Evolutionary conservation across 1,140 invertebrate genomes (phyloP), one percentile per base, ranked within the genome.

Genomic region (Musca vetustissima): DNA sequence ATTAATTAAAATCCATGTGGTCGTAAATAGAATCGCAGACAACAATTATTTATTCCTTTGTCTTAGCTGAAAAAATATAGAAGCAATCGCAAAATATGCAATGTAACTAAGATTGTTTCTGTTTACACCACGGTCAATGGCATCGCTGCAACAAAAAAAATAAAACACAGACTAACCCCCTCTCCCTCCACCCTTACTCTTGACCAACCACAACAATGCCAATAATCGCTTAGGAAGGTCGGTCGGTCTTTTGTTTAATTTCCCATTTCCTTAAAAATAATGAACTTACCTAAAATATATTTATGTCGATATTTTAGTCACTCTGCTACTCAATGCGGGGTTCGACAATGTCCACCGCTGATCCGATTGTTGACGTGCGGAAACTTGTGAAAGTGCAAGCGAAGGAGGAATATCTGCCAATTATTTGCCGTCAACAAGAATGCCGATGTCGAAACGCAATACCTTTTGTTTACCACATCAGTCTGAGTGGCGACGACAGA

Each of bases 211-310:
- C 25, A 61, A 24, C n/a, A 17, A 21, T 17, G 4, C 1, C 21
- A 52, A 52, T 52, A 19, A 19, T 19, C 15, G 15, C 25, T 32
- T 21, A 13, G 36, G 17, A 13, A 2, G n/a, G n/a, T n/a, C 13
- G 36, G 32, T 13, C n/a, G 57, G 36, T 36, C 28, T 36, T 36
- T 1, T 43, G 11, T 43, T 61, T 17, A 14, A 36, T 19, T 36
- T 59, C 8, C 28, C 28, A n/a, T 25, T 28, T 57, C 64, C 21
- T 22, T 28, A 64, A 64, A 47, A 24, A 22, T n/a, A 64, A 47
- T 8, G 19, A 65, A 65, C 64, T 65, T 49, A 49, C 64, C 43
- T 49, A 48, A n/a, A 65, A 48, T 49, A 25, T 36, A 52, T 28
- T 48, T 11, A 49, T 25, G 14, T 21, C 19, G 43, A 48, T 49